phyloP scores from a whole-genome alignment of 2,888 invertebrate genomes.

The Neocrepidodera transversa region DNA sequence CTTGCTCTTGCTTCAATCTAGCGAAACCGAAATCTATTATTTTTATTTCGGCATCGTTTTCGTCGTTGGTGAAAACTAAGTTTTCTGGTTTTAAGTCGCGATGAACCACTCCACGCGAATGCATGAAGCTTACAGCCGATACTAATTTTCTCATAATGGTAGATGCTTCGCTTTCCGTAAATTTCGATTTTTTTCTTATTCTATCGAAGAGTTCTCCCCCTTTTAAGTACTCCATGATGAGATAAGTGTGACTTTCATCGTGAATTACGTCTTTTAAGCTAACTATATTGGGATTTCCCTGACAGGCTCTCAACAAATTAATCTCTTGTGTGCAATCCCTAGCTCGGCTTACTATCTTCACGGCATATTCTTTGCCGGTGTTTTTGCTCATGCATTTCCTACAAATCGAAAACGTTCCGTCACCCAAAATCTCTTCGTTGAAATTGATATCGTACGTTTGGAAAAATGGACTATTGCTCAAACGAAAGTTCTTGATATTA shows the following conservation, averaged over 20 bases:
- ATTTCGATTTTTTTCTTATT: slow-evolving; percentile 69
- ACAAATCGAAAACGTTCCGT: slow-evolving; percentile 90
- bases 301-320: slow-evolving; percentile 79
- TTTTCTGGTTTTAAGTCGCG: slow-evolving; percentile 95
- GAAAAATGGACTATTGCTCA: slow-evolving; percentile 81
- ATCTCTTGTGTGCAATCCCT: slow-evolving; percentile 78
- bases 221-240: slow-evolving; percentile 84
- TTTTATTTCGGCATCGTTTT: slow-evolving; percentile 69
- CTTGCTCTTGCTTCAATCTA: slow-evolving; percentile 70
- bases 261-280: slow-evolving; percentile 82
- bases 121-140: slow-evolving; percentile 85
- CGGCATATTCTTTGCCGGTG: slow-evolving; percentile 77
- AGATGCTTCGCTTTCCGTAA: slow-evolving; percentile 82
- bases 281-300: slow-evolving; percentile 89
- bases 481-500: slow-evolving; percentile 43
- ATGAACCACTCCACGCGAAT: slow-evolving; percentile 84
- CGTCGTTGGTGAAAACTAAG: slow-evolving; percentile 69
- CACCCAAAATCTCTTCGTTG: slow-evolving; percentile 76
- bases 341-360: slow-evolving; percentile 80
- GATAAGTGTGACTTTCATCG: slow-evolving; percentile 84
- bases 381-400: slow-evolving; percentile 76
- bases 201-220: slow-evolving; percentile 83
- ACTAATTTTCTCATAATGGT: slow-evolving; percentile 82
- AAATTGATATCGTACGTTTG: slow-evolving; percentile 80
- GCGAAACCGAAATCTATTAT: slow-evolving; percentile 98